These are phyloP conservation scores for Amphiprion percula DNA, from an alignment of 2,113 vertebrate genomes.

Conservation along the genomic window DNA sequence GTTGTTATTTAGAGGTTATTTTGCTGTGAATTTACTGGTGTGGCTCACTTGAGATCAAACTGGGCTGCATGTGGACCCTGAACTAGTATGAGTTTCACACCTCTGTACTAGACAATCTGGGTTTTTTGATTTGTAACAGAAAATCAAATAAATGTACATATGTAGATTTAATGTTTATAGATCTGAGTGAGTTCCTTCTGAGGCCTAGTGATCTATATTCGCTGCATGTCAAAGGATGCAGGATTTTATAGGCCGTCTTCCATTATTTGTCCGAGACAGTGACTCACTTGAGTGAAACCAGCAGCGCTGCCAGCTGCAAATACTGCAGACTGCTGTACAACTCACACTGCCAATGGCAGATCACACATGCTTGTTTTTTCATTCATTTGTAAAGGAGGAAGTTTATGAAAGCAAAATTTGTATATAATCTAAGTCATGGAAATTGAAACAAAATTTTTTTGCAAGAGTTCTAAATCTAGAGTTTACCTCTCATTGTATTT, in stretches of 20 bases:
- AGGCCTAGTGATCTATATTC: too few species aligned
- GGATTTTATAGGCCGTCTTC: neutral
- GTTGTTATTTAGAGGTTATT: too few species aligned
- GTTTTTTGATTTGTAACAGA: too few species aligned
- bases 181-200: too few species aligned
- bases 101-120: too few species aligned
- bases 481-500: neutral
- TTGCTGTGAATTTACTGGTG: too few species aligned
- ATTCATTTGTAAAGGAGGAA: neutral
- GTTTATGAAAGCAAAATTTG: neutral
- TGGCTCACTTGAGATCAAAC: too few species aligned
- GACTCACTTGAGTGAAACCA: conserved; percentile 24
- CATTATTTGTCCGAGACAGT: conserved; percentile 21
- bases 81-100: too few species aligned
- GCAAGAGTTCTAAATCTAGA: neutral
- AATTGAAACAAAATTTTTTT: neutral
- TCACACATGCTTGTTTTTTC: neutral
- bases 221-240: neutral
- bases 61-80: too few species aligned
- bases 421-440: neutral
- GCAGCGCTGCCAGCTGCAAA: neutral
- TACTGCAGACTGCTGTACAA: neutral
- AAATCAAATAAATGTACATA: too few species aligned
- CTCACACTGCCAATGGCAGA: neutral
- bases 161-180: too few species aligned